Percentiles rank a stretch among this genome's conserved stretches.
These are phyloP conservation scores for Eristalinus sepulchralis DNA, from an alignment of 2,888 invertebrate species.

Conservation along the genomic window DNA sequence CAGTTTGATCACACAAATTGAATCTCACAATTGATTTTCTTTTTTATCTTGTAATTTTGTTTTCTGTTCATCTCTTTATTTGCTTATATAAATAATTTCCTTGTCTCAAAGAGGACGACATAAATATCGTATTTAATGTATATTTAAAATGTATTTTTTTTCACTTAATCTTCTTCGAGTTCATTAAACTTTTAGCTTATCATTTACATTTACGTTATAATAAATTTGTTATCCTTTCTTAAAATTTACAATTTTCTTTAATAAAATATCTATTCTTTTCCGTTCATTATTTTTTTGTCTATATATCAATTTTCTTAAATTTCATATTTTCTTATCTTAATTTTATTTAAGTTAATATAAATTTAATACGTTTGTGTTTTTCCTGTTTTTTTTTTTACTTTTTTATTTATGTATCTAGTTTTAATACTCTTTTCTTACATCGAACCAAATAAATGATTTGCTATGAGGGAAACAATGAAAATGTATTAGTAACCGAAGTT, in stretches of 20 bases:
- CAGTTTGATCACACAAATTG: conserved; percentile 69
- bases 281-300: conserved; percentile 26
- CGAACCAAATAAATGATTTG: conserved; percentile 5
- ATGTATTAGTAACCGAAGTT: not conserved
- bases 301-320: conserved; percentile 14
- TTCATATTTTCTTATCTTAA: not conserved
- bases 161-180: not conserved
- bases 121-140: conserved; percentile 59
- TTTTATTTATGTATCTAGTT: conserved; percentile 38
- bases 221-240: conserved; percentile 59
- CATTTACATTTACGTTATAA: conserved; percentile 39
- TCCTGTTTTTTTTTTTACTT: conserved; percentile 22
- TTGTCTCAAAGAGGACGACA: conserved; percentile 65
- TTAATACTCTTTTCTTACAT: conserved; percentile 46
- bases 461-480: not conserved
- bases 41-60: conserved; percentile 29
- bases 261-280: conserved; percentile 60
- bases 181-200: not conserved
- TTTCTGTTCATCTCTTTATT: conserved; percentile 7
- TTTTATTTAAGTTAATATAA: conserved; percentile 22
- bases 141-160: conserved; percentile 41
- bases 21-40: conserved; percentile 70
- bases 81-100: conserved; percentile 62
- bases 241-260: conserved; percentile 62
- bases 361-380: conserved; percentile 28